phyloP scores from a whole-genome alignment of 2,888 invertebrate genomes.

The Germaria angustata region DNA sequence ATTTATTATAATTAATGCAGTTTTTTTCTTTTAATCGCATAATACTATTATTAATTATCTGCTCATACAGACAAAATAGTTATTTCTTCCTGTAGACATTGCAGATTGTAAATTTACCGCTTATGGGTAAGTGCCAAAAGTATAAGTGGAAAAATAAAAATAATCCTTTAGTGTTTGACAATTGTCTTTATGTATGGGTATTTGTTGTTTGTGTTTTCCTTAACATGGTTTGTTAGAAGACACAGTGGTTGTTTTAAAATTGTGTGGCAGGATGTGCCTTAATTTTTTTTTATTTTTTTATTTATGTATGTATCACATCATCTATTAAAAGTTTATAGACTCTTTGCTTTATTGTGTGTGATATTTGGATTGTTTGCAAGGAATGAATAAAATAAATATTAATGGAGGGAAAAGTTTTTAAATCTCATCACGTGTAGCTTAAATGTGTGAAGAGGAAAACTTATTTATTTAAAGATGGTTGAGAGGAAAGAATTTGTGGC shows the following conservation, averaged over 20 bases:
- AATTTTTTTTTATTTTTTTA: background rate
- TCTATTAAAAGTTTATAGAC: constrained; percentile 1
- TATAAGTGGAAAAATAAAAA: background rate
- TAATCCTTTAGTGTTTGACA: background rate
- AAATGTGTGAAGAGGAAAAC: background rate
- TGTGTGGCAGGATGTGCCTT: background rate
- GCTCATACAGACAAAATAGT: background rate
- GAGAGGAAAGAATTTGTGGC: background rate
- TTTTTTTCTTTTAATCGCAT: too few species aligned
- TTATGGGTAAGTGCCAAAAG: constrained; percentile 10
- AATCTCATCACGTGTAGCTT: constrained; percentile 10
- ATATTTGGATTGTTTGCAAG: background rate
- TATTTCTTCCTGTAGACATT: background rate
- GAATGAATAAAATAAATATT: background rate
- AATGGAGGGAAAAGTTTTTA: background rate
- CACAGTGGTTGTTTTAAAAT: background rate
- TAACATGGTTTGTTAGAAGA: background rate
- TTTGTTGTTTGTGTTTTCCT: background rate
- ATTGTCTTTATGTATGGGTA: background rate
- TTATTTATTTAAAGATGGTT: constrained; percentile 11
- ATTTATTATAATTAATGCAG: too few species aligned
- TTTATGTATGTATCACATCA: background rate
- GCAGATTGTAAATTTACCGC: background rate
- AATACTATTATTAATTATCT: too few species aligned
- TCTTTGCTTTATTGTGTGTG: background rate